These are phyloP conservation scores for Oxyruncus cristatus DNA, from an alignment of 2,113 vertebrate genomes.

Conservation along the genomic window DNA sequence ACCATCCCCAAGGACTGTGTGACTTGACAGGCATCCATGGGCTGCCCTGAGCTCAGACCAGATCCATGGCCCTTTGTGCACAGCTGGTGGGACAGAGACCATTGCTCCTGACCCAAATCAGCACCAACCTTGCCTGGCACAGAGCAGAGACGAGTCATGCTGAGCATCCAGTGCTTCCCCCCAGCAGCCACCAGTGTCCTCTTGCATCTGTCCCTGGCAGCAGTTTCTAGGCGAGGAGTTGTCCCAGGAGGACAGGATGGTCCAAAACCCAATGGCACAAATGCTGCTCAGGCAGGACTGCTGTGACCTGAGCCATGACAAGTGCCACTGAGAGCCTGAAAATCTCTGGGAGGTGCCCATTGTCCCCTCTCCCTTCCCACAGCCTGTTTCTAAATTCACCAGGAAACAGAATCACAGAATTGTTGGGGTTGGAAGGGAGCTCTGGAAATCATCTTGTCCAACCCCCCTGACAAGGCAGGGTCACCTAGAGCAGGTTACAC, in stretches of 20 bases:
- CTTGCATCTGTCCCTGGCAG: background rate
- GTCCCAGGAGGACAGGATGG: background rate
- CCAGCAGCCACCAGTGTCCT: accelerated
- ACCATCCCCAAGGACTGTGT: accelerated
- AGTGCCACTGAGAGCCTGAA: background rate
- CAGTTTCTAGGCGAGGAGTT: background rate
- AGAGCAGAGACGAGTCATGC: background rate
- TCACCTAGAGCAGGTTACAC: background rate
- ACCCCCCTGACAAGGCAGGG: background rate
- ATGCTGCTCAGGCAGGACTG: background rate
- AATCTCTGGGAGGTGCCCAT: background rate
- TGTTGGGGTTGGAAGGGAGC: background rate
- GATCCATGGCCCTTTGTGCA: background rate
- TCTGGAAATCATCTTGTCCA: background rate
- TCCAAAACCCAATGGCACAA: background rate
- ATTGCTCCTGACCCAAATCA: background rate
- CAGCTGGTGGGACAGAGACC: background rate
- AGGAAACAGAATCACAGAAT: background rate
- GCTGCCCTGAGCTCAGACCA: background rate
- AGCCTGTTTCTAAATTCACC: background rate
- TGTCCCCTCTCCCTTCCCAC: accelerated
- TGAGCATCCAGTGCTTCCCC: background rate
- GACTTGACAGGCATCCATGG: accelerated
- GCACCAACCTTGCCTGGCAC: background rate
- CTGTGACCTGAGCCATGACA: background rate